Evolutionary conservation across 1,140 invertebrate genomes (phyloP).

Genomic region (Trinorchestia longiramus): DNA sequence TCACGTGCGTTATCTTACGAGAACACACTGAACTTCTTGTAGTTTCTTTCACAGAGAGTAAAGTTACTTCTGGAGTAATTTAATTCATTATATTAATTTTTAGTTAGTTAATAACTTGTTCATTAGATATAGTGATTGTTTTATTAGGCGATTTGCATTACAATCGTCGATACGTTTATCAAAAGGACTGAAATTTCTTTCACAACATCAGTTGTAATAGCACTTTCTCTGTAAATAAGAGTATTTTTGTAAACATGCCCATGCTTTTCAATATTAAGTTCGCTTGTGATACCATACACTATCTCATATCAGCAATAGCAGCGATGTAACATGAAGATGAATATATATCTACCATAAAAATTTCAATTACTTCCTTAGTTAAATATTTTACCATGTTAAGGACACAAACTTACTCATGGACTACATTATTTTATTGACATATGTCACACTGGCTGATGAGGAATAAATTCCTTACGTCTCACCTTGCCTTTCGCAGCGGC

Average conservation of each 20-base stretch:
- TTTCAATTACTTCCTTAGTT: neutral
- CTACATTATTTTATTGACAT: neutral
- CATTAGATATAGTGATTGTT: too few relatives aligned
- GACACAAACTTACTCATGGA: neutral
- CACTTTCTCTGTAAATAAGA: slow-evolving; percentile 44
- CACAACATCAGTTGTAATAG: neutral
- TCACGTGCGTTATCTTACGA: too few relatives aligned
- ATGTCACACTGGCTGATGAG: neutral
- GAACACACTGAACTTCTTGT: too few relatives aligned
- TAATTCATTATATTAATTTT: too few relatives aligned
- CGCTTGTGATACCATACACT: slow-evolving; percentile 38
- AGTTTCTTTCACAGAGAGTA: too few relatives aligned
- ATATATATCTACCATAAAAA: neutral
- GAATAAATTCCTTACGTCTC: neutral
- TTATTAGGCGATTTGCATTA: too few relatives aligned
- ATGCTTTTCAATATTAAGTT: slow-evolving; percentile 37
- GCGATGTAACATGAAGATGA: neutral
- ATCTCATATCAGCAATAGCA: slow-evolving; percentile 50
- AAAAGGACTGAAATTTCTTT: neutral
- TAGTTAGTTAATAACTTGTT: too few relatives aligned
- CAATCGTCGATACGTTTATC: neutral
- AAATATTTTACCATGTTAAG: neutral
- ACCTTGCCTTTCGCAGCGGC: slow-evolving; percentile 33
- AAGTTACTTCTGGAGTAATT: too few relatives aligned
- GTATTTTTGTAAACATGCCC: slow-evolving; percentile 49